Percentiles rank a stretch among this genome's conserved stretches.
Evolutionary conservation across 2,113 vertebrate genomes (phyloP).

Genomic region (Oplegnathus fasciatus): DNA sequence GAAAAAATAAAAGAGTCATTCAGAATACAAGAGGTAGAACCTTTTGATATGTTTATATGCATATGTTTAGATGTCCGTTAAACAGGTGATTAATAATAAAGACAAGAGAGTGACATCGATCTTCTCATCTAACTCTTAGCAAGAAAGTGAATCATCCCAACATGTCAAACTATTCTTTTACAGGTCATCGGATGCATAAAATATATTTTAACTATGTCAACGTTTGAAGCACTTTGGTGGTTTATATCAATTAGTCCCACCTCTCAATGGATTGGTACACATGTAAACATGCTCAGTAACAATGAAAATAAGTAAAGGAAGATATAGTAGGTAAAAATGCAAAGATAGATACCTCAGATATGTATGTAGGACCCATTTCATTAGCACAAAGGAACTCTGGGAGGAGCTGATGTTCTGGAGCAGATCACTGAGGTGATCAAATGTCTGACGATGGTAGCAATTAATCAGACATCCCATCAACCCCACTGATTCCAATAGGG

Average conservation of each 20-base stretch:
- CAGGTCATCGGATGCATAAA: background rate
- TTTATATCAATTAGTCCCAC: too few species aligned
- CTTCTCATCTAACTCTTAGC: background rate
- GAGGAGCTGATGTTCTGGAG: conserved; percentile 40
- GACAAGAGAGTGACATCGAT: too few species aligned
- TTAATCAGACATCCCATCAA: conserved; percentile 20
- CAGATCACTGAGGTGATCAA: conserved; percentile 38
- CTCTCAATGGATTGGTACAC: too few species aligned
- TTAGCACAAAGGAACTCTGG: conserved; percentile 30
- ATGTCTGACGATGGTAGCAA: conserved; percentile 42
- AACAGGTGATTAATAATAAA: too few species aligned
- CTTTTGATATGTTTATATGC: too few species aligned
- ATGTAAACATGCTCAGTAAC: background rate
- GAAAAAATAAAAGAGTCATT: too few species aligned
- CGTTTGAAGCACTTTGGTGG: too few species aligned
- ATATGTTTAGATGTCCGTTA: too few species aligned
- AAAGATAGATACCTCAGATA: conserved; percentile 69
- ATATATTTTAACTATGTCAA: background rate
- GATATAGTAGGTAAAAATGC: background rate
- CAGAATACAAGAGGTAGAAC: too few species aligned
- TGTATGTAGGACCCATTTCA: conserved; percentile 49
- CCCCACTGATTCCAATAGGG: background rate
- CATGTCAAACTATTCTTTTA: too few species aligned
- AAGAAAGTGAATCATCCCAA: background rate
- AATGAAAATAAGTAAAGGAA: background rate